phyloP scores from a whole-genome alignment of 2,797 vertebrate species.

The Microtus obscurus region DNA sequence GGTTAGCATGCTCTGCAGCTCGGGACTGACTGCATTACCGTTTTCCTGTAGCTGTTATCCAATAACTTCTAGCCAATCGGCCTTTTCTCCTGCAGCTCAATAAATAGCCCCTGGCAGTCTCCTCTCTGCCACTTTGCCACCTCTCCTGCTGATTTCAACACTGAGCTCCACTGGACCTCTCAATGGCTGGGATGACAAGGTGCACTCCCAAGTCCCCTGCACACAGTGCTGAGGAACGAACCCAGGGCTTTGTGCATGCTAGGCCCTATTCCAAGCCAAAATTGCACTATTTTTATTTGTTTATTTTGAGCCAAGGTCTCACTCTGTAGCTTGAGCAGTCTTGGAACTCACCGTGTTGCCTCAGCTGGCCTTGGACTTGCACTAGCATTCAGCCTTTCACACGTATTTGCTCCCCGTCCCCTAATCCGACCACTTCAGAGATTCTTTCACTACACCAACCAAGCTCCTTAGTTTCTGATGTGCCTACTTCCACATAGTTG shows the following conservation, averaged over 20 bases:
- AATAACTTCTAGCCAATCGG: background rate
- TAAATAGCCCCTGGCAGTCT: background rate
- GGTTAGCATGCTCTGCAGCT: background rate
- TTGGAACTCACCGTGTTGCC: background rate
- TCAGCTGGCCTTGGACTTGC: background rate
- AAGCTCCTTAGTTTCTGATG: slow-evolving; percentile 54
- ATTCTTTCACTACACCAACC: background rate
- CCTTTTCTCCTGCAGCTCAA: background rate
- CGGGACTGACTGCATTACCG: background rate
- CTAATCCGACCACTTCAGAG: background rate
- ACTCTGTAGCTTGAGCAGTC: background rate
- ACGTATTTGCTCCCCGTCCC: background rate
- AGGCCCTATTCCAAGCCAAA: background rate
- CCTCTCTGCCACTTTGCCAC: background rate
- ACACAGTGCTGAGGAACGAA: background rate
- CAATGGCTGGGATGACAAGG: background rate
- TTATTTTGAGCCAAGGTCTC: background rate
- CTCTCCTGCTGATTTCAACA: background rate
- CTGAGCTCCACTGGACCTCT: background rate
- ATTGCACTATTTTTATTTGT: background rate
- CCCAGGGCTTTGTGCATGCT: background rate
- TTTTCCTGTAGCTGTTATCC: background rate
- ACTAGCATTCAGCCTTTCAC: background rate
- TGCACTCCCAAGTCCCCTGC: background rate
- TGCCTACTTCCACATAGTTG: slow-evolving; percentile 4